Conservation (phyloP, 2,888 invertebrate genomes). For the Lochmaea crataegi region DNA sequence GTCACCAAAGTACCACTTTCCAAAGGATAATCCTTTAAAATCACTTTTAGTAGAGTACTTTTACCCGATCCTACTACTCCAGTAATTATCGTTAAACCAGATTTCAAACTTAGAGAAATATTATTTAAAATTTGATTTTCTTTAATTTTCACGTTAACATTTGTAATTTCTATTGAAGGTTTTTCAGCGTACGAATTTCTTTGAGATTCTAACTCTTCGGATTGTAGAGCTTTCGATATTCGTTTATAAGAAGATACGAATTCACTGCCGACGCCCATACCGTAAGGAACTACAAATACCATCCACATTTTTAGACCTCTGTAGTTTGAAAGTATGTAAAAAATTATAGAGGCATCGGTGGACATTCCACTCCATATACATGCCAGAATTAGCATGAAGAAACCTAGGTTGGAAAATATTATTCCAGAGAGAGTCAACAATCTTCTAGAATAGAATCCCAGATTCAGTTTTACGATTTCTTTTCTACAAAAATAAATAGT, state of each 20-base stretch:
- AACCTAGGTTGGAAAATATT: conserved; percentile 51
- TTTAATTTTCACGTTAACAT: conserved; percentile 51
- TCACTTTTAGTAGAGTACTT: conserved; percentile 62
- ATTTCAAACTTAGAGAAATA: conserved; percentile 50
- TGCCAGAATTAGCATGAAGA: conserved; percentile 52
- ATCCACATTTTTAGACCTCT: conserved; percentile 74
- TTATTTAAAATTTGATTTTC: conserved; percentile 61
- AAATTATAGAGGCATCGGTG: conserved; percentile 50
- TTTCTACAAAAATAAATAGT: conserved; percentile 64
- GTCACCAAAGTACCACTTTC: conserved; percentile 62
- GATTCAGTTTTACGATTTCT: conserved; percentile 71
- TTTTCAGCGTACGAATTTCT: conserved; percentile 46
- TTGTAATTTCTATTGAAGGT: conserved; percentile 47
- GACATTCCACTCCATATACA: conserved; percentile 48
- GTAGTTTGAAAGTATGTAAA: conserved; percentile 44
- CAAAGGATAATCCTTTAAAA: conserved; percentile 63
- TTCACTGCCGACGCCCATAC: conserved; percentile 83
- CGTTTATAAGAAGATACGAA: conserved; percentile 79
- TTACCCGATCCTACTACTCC: conserved; percentile 78
- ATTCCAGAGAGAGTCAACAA: conserved; percentile 54
- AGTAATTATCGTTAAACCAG: conserved; percentile 68
- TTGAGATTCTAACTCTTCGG: conserved; percentile 77
- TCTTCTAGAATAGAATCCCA: conserved; percentile 58
- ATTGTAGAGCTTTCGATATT: conserved; percentile 70
- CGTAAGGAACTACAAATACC: conserved; percentile 89